Evolutionary conservation across 2,113 vertebrate genomes (phyloP).

Genomic region (Microtus ochrogaster): DNA sequence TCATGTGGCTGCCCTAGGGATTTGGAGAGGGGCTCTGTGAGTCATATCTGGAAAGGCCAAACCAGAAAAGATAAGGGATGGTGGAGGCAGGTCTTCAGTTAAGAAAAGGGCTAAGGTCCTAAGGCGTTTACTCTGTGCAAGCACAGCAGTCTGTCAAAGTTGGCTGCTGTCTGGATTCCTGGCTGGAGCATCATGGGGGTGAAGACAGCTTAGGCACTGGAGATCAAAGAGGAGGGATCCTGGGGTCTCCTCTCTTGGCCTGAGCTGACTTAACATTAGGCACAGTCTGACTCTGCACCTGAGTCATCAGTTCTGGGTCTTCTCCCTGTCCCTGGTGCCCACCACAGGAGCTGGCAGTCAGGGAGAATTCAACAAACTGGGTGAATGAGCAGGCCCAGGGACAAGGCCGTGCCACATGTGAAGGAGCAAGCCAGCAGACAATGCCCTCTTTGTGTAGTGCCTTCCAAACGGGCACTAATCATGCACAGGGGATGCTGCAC

Average conservation of each 20-base stretch:
- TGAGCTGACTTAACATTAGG: neutral
- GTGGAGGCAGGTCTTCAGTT: neutral
- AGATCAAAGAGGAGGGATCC: neutral
- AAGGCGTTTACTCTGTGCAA: neutral
- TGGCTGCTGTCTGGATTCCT: neutral
- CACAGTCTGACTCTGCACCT: neutral
- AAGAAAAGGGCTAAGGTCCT: conserved; percentile 28
- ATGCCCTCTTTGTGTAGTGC: conserved; percentile 1
- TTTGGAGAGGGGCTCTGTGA: neutral
- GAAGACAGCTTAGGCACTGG: neutral
- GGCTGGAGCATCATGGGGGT: too few species aligned
- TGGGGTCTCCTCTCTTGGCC: neutral
- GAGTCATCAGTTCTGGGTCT: neutral
- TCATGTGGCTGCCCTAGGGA: neutral
- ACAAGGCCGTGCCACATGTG: neutral
- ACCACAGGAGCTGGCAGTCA: neutral
- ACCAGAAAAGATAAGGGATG: neutral
- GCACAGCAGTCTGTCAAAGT: neutral
- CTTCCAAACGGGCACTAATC: neutral
- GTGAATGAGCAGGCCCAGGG: neutral
- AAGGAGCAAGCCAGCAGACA: neutral
- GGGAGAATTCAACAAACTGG: neutral
- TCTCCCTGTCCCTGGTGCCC: neutral
- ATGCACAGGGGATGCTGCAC: neutral
- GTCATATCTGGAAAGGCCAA: neutral